Evolutionary conservation across 2,888 invertebrate species (phyloP), one percentile per base, ranked within the genome.

Genomic region (Drosophila gaucha): DNA sequence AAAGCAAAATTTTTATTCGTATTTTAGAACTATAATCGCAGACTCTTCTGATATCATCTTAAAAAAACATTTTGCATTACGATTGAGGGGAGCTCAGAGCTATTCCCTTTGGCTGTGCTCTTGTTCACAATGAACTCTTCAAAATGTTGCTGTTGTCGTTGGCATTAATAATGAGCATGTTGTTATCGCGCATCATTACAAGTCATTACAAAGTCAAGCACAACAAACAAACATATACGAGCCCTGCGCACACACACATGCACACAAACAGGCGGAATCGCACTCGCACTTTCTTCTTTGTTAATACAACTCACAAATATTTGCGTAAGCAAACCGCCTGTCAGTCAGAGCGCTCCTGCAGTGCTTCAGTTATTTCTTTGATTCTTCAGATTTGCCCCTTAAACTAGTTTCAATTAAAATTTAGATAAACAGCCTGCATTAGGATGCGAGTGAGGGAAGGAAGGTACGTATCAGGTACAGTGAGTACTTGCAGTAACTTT

Each of bases 161-260:
- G 51, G 26, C 66, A 66, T 67, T 66, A 44, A 57, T 66, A 67
- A 66, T 44, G 51, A 56, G 31, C 43, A 31, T 22, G 33, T 41
- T 46, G 50, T 64, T 67, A 77, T 80, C 68, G 41, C 46, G 24
- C 64, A 62, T 67, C 74, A 76, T 80, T 80, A 63, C 58, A 57
- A 63, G 22, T 36, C 62, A 67, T 73, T 62, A 67, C 64, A 72
- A 43, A 64, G 67, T 63, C 62, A 58, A 68, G 68, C 67, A 52
- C 36, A 62, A 39, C 33, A 43, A 6, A 5, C 33, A n/a, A 18
- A 16, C 28, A 6, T 39, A 16, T n/a, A n/a, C n/a, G n/a, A n/a
- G n/a, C 31, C 20, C 24, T n/a, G n/a, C n/a, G 10, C 38, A 18
- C 31, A 1, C 57, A 35, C 31, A 20, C 18, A 49, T 24, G 28